Base-by-base conservation (phyloP, 1,140 invertebrate species). In the Rhynchophorus ferrugineus region DNA sequence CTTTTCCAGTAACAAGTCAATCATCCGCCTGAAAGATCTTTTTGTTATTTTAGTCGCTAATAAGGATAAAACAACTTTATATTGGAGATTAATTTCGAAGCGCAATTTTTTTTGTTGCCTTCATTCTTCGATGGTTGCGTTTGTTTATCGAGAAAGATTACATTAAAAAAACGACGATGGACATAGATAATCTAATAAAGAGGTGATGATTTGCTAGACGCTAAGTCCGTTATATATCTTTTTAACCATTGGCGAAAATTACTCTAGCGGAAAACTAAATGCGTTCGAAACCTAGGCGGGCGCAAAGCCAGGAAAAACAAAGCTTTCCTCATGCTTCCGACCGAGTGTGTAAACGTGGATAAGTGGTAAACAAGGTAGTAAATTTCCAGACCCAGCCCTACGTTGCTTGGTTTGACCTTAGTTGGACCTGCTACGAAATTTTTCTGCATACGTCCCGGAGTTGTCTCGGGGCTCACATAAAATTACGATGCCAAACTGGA, bases 351-450 rank as follows among this genome's bases (percentile, higher is more conserved):
- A 69, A 69, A 69, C 67, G 67, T 63, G 66, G 66, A 63, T 69
- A 69, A 69, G 67, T 69, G 67, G 67, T 69, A 69, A 69, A 69
- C 67, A 69, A 68, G 67, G 67, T 69, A 69, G 67, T 68, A 69
- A 69, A 69, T 69, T 69, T 68, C 60, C 60, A 56, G 46, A 44
- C 42, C 44, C 59, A 60, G 52, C 57, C 35, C 33, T 44, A 33
- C 44, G 39, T 47, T 43, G 17, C 36, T 43, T 19, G n/a, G 7
- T 16, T 22, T 19, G 17, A 19, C 29, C 43, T 44, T 14, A 44
- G 14, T 22, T 19, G 43, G 29, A 44, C 21, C 42, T 47, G 16
- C 39, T 35, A 35, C 48, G 48, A 29, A 43, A 49, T 36, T 16
- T 48, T 22, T 18, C 22, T 11, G 18, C 38, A 14, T 41, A 41